Evolutionary conservation across 1,140 invertebrate species (phyloP).

Genomic region (Trachymyrmex cornetzi): DNA sequence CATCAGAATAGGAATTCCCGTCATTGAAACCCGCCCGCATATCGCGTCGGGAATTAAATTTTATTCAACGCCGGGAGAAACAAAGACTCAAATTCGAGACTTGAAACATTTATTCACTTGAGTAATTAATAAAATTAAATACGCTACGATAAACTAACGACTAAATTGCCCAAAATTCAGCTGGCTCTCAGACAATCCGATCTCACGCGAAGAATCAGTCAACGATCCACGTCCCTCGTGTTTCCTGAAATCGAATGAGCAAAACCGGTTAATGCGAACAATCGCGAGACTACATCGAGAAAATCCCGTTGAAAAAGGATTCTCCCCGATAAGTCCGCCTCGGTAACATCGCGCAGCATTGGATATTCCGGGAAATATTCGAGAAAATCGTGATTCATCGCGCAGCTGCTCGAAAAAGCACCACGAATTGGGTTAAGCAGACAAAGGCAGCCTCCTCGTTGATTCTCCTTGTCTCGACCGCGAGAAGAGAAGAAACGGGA

Average conservation of each 20-base stretch:
- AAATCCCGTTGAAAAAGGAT: constrained; percentile 41
- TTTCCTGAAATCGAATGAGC: background rate
- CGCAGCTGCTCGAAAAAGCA: constrained; percentile 57
- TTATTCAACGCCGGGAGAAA: constrained; percentile 44
- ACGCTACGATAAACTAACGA: background rate
- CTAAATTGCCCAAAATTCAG: background rate
- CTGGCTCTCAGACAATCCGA: background rate
- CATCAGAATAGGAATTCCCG: background rate
- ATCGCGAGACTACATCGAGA: background rate
- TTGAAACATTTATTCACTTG: background rate
- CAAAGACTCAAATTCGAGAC: constrained; percentile 42
- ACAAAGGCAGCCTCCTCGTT: constrained; percentile 50
- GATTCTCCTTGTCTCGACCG: constrained; percentile 43
- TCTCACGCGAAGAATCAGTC: background rate
- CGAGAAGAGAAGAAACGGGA: background rate
- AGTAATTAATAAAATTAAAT: constrained; percentile 59
- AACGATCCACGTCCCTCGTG: background rate
- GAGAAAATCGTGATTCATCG: constrained; percentile 62
- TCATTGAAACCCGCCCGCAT: constrained; percentile 22
- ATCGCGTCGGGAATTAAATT: constrained; percentile 28
- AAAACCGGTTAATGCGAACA: background rate
- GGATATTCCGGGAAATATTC: constrained; percentile 56
- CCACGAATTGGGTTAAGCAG: constrained; percentile 51
- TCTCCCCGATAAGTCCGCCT: background rate
- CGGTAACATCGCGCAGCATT: constrained; percentile 33